phyloP scores from a whole-genome alignment of 2,888 invertebrate genomes.

The Griposia aprilina region DNA sequence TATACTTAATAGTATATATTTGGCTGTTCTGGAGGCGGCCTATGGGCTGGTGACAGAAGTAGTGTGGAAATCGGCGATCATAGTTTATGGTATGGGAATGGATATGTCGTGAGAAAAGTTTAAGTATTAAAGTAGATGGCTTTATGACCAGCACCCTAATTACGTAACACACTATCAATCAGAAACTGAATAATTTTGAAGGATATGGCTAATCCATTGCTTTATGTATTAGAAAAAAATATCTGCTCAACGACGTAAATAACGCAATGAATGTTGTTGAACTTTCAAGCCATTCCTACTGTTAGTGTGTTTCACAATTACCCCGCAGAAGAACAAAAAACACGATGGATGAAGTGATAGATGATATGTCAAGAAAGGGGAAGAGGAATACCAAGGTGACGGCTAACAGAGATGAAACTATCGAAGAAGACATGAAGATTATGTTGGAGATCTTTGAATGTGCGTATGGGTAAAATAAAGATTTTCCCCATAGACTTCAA shows the following conservation, averaged over 20 bases:
- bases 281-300: too few species aligned
- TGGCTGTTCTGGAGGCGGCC: neutral
- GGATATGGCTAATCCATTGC: too few species aligned
- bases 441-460: neutral
- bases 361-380: too few species aligned
- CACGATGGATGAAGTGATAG: neutral
- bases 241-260: too few species aligned
- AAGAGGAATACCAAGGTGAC: too few species aligned
- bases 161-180: too few species aligned
- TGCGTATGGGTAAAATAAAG: neutral
- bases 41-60: neutral
- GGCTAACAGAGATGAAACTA: too few species aligned
- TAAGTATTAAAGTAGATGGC: neutral
- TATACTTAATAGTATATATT: neutral
- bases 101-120: neutral
- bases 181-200: too few species aligned
- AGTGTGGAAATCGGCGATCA: neutral
- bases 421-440: too few species aligned
- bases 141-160: neutral
- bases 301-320: too few species aligned
- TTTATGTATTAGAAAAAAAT: too few species aligned
- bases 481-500: neutral
- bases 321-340: neutral
- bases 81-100: neutral
- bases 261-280: too few species aligned